Base-by-base conservation (phyloP, 2,888 invertebrate genomes). In the Troides helena region DNA sequence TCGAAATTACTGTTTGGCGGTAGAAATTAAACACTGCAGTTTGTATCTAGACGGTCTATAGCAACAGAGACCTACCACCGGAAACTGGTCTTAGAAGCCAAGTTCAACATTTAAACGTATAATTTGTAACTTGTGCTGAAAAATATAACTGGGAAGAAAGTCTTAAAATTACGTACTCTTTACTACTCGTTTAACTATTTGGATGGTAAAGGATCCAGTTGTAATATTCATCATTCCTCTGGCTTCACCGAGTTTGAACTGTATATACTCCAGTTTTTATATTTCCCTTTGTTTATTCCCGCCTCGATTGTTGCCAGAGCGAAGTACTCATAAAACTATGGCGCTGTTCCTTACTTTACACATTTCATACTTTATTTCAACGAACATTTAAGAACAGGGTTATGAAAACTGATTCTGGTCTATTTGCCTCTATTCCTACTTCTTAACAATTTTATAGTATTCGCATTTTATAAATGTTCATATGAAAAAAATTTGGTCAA, bases 171-270 rank as follows among this genome's bases (percentile, higher is more conserved):
- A 56, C n/a, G 6, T 21, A n/a, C 56, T 21, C 10, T n/a, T 56
- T 56, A 56, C 56, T 18, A 30, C 75, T 74, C 30, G 76, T 76
- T n/a, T 64, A 60, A 65, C 60, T 81, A 85, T 85, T 89, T 88
- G 86, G 87, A 87, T 75, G 75, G 76, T 77, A 77, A 21, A 76
- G 80, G 76, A 80, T 82, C 85, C 77, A 84, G 81, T 83, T 89
- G 87, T 83, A 87, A 89, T 89, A 89, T 90, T 87, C 87, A 89
- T 89, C 87, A 89, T 88, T 80, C 78, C 81, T 84, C 83, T 86
- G 85, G 87, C 88, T 84, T 81, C 82, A 79, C 82, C 83, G 83
- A 86, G 86, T 87, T 87, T 87, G 89, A 90, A 87, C 86, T 85
- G 84, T 83, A 84, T 88, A 86, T 88, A 85, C 86, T 85, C 81